Base-by-base conservation (phyloP, 2,888 invertebrate genomes). In the Acronicta leporina region DNA sequence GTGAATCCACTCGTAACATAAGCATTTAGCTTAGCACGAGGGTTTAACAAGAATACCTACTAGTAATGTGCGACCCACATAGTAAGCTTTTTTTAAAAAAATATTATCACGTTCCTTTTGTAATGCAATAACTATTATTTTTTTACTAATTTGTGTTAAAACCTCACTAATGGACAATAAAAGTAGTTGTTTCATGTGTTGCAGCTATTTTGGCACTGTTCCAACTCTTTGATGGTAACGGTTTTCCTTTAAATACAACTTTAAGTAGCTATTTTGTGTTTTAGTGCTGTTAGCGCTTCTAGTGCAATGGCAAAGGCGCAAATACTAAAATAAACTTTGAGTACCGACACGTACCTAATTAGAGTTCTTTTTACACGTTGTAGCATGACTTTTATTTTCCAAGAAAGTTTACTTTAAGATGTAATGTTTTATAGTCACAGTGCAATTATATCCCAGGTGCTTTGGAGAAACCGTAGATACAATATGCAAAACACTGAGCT, bases 171-270 rank as follows among this genome's bases (percentile, higher is more conserved):
- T 43, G n/a, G n/a, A 49, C 40, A 58, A 52, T 58, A 41, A 50
- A 50, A 44, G 16, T 69, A 69, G 49, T 33, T 0, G 13, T 43
- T 49, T 42, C 49, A 20, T 53, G 16, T 48, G 40, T 50, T 64
- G 15, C 38, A 53, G 15, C n/a, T 14, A 43, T 49, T 52, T 53
- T 65, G 59, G 59, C 49, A 9, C 41, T 15, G 40, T n/a, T 46
- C 72, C 58, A 71, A 50, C 46, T 71, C 49, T 42, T 64, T 52
- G 45, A 58, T 27, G 40, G 66, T 65, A 52, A 64, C 57, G 57
- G 43, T 52, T 43, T 27, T 48, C 50, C 54, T 63, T 50, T 38
- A 63, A 54, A 51, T 35, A 44, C 10, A 66, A 20, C 33, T 52
- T 46, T 43, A 43, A 14, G 14, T 41, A 51, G 48, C 48, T 58